Percentiles rank a stretch among this genome's conserved stretches.
Conservation (phyloP, 2,113 vertebrate species). For the Rhizomys pruinosus region DNA sequence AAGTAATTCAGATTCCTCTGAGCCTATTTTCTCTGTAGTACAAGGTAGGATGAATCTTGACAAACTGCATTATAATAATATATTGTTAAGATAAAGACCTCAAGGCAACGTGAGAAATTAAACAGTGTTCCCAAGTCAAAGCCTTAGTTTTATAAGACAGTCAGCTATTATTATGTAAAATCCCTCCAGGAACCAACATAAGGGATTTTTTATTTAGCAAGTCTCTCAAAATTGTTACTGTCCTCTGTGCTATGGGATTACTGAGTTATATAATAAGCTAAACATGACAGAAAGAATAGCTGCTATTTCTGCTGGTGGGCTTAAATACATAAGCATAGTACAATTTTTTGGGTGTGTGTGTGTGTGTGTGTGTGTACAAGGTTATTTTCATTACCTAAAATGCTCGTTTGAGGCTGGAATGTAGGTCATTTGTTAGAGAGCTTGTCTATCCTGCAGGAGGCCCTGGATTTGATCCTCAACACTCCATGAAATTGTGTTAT, state of each 20-base stretch:
- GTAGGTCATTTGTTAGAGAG: neutral
- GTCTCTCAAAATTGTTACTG: conserved; percentile 46
- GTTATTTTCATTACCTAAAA: conserved; percentile 21
- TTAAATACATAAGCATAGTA: neutral
- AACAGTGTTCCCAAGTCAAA: conserved; percentile 63
- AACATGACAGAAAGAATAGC: neutral
- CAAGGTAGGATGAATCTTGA: conserved; percentile 15
- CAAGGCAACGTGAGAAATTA: conserved; percentile 55
- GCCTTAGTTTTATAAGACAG: conserved; percentile 52
- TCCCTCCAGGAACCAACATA: conserved; percentile 49
- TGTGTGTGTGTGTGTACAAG: neutral
- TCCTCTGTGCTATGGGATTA: conserved; percentile 34
- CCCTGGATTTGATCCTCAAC: neutral
- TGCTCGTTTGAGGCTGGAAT: neutral
- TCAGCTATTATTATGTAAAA: conserved; percentile 64
- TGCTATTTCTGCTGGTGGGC: neutral
- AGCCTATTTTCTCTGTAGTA: conserved; percentile 26
- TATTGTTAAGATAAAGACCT: conserved; percentile 55
- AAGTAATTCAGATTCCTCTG: neutral
- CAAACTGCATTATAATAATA: conserved; percentile 3
- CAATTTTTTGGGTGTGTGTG: neutral
- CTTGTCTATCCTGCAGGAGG: neutral
- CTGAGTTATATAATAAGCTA: neutral
- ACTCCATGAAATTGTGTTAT: no score
- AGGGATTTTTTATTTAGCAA: conserved; percentile 66